A percentile compares a stretch with the other conserved stretches of the same genome.
Evolutionary conservation across 2,113 vertebrate genomes (phyloP).

Genomic region (Psilopogon haemacephalus): DNA sequence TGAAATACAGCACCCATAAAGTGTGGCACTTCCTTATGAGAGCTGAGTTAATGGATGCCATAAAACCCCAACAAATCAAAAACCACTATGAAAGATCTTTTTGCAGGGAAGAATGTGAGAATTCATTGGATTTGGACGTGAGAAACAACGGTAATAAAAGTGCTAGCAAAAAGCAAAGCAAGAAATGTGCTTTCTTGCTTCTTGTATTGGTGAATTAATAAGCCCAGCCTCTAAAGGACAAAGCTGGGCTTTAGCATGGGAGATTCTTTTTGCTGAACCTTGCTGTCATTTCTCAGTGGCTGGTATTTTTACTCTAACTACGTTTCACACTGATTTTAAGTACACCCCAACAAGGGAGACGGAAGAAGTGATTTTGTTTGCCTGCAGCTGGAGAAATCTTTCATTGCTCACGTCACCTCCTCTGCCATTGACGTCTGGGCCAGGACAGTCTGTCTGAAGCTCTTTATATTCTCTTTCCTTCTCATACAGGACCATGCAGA

Average conservation of each 20-base stretch:
- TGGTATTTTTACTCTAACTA: background rate
- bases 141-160: background rate
- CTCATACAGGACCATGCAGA: slow-evolving; percentile 89
- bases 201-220: background rate
- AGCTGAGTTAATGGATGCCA: background rate
- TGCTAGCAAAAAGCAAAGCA: background rate
- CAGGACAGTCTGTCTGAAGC: background rate
- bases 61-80: background rate
- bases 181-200: background rate
- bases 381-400: background rate
- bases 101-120: background rate
- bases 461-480: background rate
- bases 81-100: background rate
- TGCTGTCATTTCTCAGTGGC: background rate
- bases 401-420: background rate
- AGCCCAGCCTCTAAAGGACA: background rate
- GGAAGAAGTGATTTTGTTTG: background rate
- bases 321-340: background rate
- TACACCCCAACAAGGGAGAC: background rate
- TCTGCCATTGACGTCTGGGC: background rate
- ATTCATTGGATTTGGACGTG: background rate
- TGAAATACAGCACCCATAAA: background rate
- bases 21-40: background rate
- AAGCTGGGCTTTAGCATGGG: background rate
- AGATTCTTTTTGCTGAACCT: background rate